Conservation (phyloP, 2,888 invertebrate species). For the Strigamia maritima region DNA sequence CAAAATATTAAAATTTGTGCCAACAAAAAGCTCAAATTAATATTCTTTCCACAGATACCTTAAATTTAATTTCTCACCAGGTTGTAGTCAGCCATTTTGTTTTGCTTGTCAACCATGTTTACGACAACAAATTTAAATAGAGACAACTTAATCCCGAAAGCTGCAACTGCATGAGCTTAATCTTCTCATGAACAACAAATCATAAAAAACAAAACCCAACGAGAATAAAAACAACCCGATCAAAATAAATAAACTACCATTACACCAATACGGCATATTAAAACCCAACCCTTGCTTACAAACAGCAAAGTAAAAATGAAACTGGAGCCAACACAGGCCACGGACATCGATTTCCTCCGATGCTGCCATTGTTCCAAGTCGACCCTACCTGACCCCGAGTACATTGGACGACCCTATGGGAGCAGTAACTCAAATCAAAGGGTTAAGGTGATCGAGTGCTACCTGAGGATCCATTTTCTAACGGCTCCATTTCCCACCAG, state of each 20-base stretch:
- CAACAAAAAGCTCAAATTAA: neutral
- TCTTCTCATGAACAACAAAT: constrained; percentile 3
- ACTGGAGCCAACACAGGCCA: constrained; percentile 12
- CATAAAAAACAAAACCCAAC: neutral
- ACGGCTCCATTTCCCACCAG: neutral
- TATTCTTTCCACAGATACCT: neutral
- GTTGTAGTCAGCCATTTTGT: constrained; percentile 2
- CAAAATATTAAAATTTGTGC: neutral
- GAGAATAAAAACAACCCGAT: neutral
- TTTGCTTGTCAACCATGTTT: constrained; percentile 8
- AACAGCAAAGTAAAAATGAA: neutral
- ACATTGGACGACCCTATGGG: constrained; percentile 32
- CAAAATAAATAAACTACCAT: neutral
- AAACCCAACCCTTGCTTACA: neutral
- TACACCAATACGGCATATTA: neutral
- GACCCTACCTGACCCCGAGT: constrained; percentile 16
- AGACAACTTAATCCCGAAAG: constrained; percentile 22
- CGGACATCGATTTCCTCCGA: constrained; percentile 18
- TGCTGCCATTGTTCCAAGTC: constrained; percentile 28
- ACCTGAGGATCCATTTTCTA: constrained; percentile 7
- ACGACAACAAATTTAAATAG: constrained; percentile 9
- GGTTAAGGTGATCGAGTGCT: constrained; percentile 22
- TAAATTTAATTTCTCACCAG: constrained; percentile 28
- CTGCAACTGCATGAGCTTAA: neutral
- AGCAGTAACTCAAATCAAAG: constrained; percentile 26